Percentiles rank a stretch among this genome's conserved stretches.
Conservation (phyloP, 2,888 invertebrate species). For the Lasius platythorax region DNA sequence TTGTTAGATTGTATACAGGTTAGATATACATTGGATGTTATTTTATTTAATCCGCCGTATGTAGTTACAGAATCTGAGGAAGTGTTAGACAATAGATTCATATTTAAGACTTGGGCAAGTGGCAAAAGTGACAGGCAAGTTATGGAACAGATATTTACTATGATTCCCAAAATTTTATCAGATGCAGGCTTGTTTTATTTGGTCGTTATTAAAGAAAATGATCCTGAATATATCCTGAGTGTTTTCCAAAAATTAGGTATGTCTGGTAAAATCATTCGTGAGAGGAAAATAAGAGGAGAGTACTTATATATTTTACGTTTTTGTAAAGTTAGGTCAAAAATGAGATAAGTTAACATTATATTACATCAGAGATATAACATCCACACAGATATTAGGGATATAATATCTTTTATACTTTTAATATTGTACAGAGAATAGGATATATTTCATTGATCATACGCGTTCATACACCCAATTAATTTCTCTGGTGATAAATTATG, state of each 20-base stretch:
- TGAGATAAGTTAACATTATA: not conserved
- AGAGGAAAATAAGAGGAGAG: conserved; percentile 95
- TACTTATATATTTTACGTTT: conserved; percentile 94
- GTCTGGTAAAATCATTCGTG: conserved; percentile 88
- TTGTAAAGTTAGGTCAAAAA: conserved; percentile 69
- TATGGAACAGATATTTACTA: conserved; percentile 91
- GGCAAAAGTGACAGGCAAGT: conserved; percentile 92
- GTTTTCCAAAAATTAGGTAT: conserved; percentile 89
- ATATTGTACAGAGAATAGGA: not conserved
- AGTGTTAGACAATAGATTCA: conserved; percentile 87
- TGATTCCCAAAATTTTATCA: conserved; percentile 91
- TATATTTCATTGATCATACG: not conserved
- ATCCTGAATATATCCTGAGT: conserved; percentile 90
- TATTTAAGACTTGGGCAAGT: conserved; percentile 93
- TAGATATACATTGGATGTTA: conserved; percentile 91
- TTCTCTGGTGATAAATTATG: not conserved
- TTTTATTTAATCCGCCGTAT: conserved; percentile 99
- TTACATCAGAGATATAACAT: not conserved
- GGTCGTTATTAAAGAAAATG: conserved; percentile 95
- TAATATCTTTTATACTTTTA: conserved; percentile 8
- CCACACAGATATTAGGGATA: not conserved
- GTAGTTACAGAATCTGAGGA: conserved; percentile 95
- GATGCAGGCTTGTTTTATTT: conserved; percentile 94
- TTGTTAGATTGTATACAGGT: conserved; percentile 88
- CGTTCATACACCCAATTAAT: not conserved